Evolutionary conservation across 2,888 invertebrate species (phyloP).

Genomic region (Drosophila falleni): DNA sequence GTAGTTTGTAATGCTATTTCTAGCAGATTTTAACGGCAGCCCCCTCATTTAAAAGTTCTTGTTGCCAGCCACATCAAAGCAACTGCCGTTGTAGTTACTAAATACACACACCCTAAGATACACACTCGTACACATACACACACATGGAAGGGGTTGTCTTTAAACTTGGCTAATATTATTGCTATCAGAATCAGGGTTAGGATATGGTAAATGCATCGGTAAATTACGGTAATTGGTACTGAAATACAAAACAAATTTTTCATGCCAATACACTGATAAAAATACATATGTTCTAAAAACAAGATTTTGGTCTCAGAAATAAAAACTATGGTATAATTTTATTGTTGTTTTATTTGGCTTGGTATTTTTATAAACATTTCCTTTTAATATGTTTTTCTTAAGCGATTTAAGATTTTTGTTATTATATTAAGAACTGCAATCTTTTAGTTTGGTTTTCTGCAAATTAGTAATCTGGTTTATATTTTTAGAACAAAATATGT

Average conservation of each 20-base stretch:
- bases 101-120: slow-evolving; percentile 21
- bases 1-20: slow-evolving; percentile 39
- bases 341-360: too few relatives aligned
- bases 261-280: background rate
- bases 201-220: slow-evolving; percentile 36
- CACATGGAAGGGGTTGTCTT: slow-evolving; percentile 30
- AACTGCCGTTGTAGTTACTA: slow-evolving; percentile 29
- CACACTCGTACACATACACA: background rate
- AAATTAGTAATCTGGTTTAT: too few relatives aligned
- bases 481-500: too few relatives aligned
- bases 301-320: too few relatives aligned
- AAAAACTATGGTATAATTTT: too few relatives aligned
- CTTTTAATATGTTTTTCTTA: too few relatives aligned
- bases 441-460: too few relatives aligned
- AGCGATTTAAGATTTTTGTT: too few relatives aligned
- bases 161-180: slow-evolving; percentile 62
- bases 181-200: slow-evolving; percentile 36
- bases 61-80: slow-evolving; percentile 41
- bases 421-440: too few relatives aligned
- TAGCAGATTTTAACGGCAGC: slow-evolving; percentile 52
- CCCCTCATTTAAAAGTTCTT: slow-evolving; percentile 53
- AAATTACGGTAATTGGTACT: slow-evolving; percentile 53
- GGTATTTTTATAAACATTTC: too few relatives aligned
- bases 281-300: too few relatives aligned
- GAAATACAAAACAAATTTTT: slow-evolving; percentile 40